These are phyloP conservation scores for Cheumatopsyche charites DNA, from an alignment of 1,140 invertebrate species.

Conservation along the genomic window DNA sequence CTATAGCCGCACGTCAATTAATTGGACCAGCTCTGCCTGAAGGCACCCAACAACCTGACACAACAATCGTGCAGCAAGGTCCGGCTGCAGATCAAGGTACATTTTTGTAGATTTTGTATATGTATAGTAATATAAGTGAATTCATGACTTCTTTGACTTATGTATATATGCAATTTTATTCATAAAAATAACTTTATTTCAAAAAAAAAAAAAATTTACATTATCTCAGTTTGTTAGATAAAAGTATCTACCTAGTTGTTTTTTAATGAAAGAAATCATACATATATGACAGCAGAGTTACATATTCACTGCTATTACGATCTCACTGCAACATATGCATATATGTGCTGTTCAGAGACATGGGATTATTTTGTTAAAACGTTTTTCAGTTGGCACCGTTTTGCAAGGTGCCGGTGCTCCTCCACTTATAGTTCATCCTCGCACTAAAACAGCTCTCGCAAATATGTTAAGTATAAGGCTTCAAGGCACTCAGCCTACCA, in stretches of 20 bases:
- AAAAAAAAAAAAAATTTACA: neutral
- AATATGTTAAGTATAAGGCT: slow-evolving; percentile 92
- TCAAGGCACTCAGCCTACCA: slow-evolving; percentile 61
- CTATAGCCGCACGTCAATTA: slow-evolving; percentile 25
- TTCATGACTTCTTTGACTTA: neutral
- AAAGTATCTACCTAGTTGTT: too few relatives aligned
- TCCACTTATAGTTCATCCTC: slow-evolving; percentile 78
- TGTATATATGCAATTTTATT: neutral
- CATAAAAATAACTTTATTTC: neutral
- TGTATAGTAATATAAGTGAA: neutral
- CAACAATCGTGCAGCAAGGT: slow-evolving; percentile 31
- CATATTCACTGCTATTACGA: neutral
- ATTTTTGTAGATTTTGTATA: neutral
- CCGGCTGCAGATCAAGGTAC: slow-evolving; percentile 38
- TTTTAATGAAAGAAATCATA: too few relatives aligned
- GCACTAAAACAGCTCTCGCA: slow-evolving; percentile 93
- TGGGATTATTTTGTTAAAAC: slow-evolving; percentile 41
- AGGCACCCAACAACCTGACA: slow-evolving; percentile 30
- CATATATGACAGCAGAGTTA: too few relatives aligned
- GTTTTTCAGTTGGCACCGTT: slow-evolving; percentile 42
- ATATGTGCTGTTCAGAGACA: too few relatives aligned
- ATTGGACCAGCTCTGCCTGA: slow-evolving; percentile 31
- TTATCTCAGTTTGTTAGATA: too few relatives aligned
- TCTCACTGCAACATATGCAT: too few relatives aligned
- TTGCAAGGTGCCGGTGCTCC: slow-evolving; percentile 56